These are phyloP conservation scores for Oreochromis spilurus DNA, from an alignment of 2,113 vertebrate species.

Conservation along the genomic window DNA sequence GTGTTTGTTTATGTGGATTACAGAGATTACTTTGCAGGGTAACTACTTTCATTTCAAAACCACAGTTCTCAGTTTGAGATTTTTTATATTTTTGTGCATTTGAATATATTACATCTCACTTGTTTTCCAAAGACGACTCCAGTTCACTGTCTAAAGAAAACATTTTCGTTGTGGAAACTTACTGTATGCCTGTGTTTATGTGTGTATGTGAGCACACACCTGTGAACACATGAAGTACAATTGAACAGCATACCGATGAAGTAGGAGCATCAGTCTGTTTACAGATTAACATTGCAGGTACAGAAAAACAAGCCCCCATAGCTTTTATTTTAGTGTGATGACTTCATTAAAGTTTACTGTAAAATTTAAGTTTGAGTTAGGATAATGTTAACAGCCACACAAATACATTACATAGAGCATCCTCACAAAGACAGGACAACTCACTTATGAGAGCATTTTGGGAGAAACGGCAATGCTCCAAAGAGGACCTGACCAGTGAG, in stretches of 20 bases:
- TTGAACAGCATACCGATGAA: neutral
- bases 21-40: neutral
- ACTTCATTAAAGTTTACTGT: neutral
- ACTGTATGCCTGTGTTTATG: neutral
- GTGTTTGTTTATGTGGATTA: neutral
- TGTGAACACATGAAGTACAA: neutral
- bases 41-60: neutral
- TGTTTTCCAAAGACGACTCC: neutral
- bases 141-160: neutral
- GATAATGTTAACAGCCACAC: neutral
- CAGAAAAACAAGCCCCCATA: neutral
- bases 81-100: neutral
- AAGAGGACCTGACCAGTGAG: neutral
- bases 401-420: neutral
- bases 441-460: neutral
- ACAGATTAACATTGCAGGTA: neutral
- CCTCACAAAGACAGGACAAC: neutral
- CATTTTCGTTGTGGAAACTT: neutral
- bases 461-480: neutral
- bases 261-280: neutral
- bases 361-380: neutral
- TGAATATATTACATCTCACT: neutral
- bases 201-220: neutral
- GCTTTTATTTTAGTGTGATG: neutral
- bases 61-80: rapidly evolving